Evolutionary conservation across 2,113 vertebrate species (phyloP).

Genomic region (Seriola rivoliana): DNA sequence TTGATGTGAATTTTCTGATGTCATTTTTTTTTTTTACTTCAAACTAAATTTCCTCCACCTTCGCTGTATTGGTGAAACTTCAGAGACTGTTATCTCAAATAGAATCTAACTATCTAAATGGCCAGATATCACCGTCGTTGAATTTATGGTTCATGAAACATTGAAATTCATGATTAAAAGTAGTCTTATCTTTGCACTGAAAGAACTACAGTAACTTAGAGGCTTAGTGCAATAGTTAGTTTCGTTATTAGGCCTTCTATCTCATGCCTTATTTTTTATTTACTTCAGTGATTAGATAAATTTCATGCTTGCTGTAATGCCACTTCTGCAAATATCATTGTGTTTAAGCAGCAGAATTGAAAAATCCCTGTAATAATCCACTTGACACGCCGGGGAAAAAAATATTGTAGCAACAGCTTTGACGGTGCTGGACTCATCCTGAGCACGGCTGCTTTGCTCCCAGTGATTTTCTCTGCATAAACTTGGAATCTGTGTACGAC

Average conservation of each 20-base stretch:
- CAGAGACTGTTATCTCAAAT: not conserved
- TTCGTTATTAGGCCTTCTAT: not conserved
- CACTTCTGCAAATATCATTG: not conserved
- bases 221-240: not conserved
- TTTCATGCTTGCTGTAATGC: not conserved
- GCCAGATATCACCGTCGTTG: not conserved
- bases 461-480: not conserved
- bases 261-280: not conserved
- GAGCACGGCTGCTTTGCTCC: not conserved
- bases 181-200: not conserved
- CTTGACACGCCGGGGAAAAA: not conserved
- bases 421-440: not conserved
- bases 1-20: not conserved
- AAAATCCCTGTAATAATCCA: conserved; percentile 3
- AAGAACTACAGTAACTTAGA: not conserved
- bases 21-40: not conserved
- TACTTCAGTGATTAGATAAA: too few species aligned
- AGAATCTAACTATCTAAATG: not conserved
- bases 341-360: not conserved
- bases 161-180: not conserved
- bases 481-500: not conserved
- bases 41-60: not conserved
- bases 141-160: not conserved
- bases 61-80: too few species aligned
- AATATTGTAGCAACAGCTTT: not conserved